Evolutionary conservation across 2,888 invertebrate species (phyloP).

Genomic region (Drosophila niveifrons): DNA sequence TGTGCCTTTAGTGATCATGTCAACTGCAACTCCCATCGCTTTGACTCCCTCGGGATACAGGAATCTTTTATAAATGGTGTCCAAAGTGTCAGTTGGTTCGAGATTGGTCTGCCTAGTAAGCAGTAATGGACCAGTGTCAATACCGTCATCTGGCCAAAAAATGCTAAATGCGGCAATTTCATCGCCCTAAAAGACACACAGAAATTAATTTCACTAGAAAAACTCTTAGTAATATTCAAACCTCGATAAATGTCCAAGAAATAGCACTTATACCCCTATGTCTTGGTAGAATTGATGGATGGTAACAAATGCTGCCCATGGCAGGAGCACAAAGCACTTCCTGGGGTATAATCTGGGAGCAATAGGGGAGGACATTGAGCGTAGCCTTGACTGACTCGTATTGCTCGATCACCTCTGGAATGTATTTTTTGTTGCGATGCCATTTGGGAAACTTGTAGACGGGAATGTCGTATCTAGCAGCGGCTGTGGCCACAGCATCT

Average conservation of each 20-base stretch:
- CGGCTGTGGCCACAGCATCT: conserved; percentile 95
- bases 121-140: conserved; percentile 97
- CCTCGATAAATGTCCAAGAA: conserved; percentile 96
- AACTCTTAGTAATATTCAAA: neutral
- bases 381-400: conserved; percentile 94
- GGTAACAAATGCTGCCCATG: conserved; percentile 96
- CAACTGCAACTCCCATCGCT: conserved; percentile 92
- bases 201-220: neutral
- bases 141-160: conserved; percentile 99
- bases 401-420: conserved; percentile 92
- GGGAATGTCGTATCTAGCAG: conserved; percentile 91
- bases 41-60: conserved; percentile 93
- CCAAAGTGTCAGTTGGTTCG: conserved; percentile 95
- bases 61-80: conserved; percentile 95
- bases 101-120: conserved; percentile 93
- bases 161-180: conserved; percentile 94
- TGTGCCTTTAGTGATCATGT: conserved; percentile 92
- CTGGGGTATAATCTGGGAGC: conserved; percentile 98
- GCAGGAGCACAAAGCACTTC: conserved; percentile 95
- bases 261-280: conserved; percentile 98
- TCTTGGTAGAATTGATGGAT: conserved; percentile 96
- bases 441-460: conserved; percentile 97
- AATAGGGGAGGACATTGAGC: conserved; percentile 97
- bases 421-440: conserved; percentile 92
- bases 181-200: conserved; percentile 88